Evolutionary conservation across 1,140 invertebrate species (phyloP), one percentile per base, ranked within the genome.

Genomic region (Leptinotarsa undecemlineata): DNA sequence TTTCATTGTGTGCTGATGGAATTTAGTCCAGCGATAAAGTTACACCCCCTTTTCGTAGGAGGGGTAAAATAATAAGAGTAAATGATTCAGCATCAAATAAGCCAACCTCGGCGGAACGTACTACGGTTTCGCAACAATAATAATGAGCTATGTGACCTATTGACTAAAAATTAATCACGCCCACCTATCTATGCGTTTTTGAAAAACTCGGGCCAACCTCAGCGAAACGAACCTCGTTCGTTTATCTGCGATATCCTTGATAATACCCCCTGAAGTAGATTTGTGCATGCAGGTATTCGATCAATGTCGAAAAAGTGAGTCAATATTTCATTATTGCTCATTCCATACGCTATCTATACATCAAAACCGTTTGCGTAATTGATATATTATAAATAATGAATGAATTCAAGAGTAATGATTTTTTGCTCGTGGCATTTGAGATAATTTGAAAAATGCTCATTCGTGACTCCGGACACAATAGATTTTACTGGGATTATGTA

Each of bases 341-440:
- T 57, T 57, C 51, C n/a, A 17, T 57, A 19, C 51, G 51, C 51
- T 57, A 57, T 57, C 51, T 57, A 57, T 57, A 57, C 51, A 57
- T 57, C 51, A 57, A 57, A 57, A 57, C 51, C 4, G 51, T 57
- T 57, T 57, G 51, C 51, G 51, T 57, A 57, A 57, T 57, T 57
- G 51, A 57, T 57, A 17, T 57, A 57, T 15, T 57, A 15, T 57
- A 57, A 17, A 19, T 57, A 57, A 57, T 57, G 51, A 57, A 57
- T 57, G 51, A 57, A 57, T 57, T 57, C 51, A 57, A 57, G 51
- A 57, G 51, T 57, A 57, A 57, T 57, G 51, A 57, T 57, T 57
- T 57, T 57, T 57, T 57, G 51, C 51, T 57, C 15, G 51, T 57
- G 51, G 51, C 51, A 57, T 57, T 57, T 57, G 4, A 57, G 14